Conservation (phyloP, 2,888 invertebrate genomes). For the Thumatha senex region DNA sequence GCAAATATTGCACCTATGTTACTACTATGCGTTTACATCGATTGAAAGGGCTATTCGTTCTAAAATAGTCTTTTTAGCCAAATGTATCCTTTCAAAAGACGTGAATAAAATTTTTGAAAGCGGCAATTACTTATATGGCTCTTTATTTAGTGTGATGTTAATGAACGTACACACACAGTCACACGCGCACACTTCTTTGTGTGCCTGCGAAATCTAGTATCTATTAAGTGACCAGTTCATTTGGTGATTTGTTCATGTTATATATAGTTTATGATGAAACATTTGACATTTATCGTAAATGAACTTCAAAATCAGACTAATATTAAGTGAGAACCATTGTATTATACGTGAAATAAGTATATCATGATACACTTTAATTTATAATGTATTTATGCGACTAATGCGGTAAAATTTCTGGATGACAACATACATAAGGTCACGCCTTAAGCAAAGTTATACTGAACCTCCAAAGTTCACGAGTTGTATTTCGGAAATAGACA, state of each 20-base stretch:
- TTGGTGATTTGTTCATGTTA: constrained; percentile 27
- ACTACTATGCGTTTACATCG: constrained; percentile 37
- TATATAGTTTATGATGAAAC: constrained; percentile 1
- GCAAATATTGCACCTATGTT: constrained; percentile 41
- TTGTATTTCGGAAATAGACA: too few relatives aligned
- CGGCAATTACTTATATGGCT: constrained; percentile 37
- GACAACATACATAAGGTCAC: background rate
- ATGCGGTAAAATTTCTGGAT: background rate
- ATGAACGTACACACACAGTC: constrained; percentile 76
- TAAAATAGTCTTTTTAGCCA: background rate
- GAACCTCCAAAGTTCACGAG: too few relatives aligned
- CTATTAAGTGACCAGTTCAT: constrained; percentile 32
- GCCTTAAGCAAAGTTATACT: too few relatives aligned
- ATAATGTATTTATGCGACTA: background rate
- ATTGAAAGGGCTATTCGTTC: constrained; percentile 26
- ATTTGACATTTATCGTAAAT: background rate
- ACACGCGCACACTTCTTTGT: constrained; percentile 65
- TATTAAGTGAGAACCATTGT: background rate
- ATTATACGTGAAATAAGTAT: too few relatives aligned
- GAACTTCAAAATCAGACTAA: background rate
- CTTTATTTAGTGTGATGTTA: constrained; percentile 53
- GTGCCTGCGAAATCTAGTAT: constrained; percentile 65
- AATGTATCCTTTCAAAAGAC: constrained; percentile 33
- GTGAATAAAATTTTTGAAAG: constrained; percentile 34
- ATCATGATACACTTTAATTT: background rate